These are phyloP conservation scores for Meloidogyne floridensis DNA, from an alignment of 1,140 invertebrate species.

Conservation along the genomic window DNA sequence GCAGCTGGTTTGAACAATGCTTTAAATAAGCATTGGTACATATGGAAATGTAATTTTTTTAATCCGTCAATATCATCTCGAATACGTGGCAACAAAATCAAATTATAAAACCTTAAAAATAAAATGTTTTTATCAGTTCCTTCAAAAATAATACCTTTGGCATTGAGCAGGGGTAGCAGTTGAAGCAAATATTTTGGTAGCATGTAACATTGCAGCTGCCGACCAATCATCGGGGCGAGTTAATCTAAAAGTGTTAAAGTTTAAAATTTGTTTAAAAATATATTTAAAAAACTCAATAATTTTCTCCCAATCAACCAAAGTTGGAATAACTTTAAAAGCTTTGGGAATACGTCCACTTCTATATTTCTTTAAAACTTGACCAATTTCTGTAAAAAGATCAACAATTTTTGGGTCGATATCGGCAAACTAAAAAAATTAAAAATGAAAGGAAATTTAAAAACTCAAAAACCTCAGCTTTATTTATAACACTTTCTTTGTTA, in stretches of 20 bases:
- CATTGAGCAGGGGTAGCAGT: slow-evolving; percentile 94
- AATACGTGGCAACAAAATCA: slow-evolving; percentile 76
- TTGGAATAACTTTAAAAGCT: slow-evolving; percentile 94
- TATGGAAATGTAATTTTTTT: slow-evolving; percentile 92
- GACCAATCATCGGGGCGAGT: slow-evolving; percentile 72
- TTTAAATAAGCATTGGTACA: slow-evolving; percentile 90
- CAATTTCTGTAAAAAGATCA: slow-evolving; percentile 84
- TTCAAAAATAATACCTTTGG: slow-evolving; percentile 72
- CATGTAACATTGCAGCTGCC: slow-evolving; percentile 93
- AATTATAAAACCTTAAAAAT: slow-evolving; percentile 75
- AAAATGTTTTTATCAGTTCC: slow-evolving; percentile 15
- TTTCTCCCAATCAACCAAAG: slow-evolving; percentile 89
- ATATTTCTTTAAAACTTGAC: slow-evolving; percentile 73
- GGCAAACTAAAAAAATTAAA: slow-evolving; percentile 26
- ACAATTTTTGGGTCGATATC: slow-evolving; percentile 75
- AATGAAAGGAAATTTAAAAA: not conserved
- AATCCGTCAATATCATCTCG: slow-evolving; percentile 92
- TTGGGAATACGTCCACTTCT: slow-evolving; percentile 94
- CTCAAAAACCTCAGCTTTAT: slow-evolving; percentile 1
- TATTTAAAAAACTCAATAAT: slow-evolving; percentile 53
- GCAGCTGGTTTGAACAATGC: slow-evolving; percentile 92
- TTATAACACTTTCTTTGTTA: slow-evolving; percentile 12
- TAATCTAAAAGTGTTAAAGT: slow-evolving; percentile 44
- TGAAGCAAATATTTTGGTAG: slow-evolving; percentile 90
- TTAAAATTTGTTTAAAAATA: slow-evolving; percentile 14